Evolutionary conservation across 1,140 invertebrate species (phyloP).

Genomic region (Drosophila subobscura): DNA sequence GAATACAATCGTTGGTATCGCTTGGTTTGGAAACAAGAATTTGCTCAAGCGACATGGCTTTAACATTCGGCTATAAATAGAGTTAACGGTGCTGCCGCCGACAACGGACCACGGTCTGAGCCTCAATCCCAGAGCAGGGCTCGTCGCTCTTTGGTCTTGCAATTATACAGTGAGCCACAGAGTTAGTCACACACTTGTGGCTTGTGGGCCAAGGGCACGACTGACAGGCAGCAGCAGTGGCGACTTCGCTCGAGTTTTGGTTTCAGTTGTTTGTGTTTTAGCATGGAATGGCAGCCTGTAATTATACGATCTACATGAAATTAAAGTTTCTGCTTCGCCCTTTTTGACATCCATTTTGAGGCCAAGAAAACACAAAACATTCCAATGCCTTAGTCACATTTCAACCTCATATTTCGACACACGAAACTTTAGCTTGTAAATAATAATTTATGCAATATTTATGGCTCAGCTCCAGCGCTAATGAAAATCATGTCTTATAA

Average conservation of each 20-base stretch:
- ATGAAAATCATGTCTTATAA: constrained; percentile 50
- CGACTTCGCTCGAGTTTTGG: constrained; percentile 22
- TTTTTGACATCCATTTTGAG: constrained; percentile 28
- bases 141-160: constrained; percentile 17
- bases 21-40: constrained; percentile 54
- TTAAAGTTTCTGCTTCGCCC: constrained; percentile 30
- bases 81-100: constrained; percentile 41
- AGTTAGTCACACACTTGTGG: constrained; percentile 68
- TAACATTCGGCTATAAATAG: constrained; percentile 44
- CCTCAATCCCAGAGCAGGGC: constrained; percentile 7
- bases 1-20: constrained; percentile 65
- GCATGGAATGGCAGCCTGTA: constrained; percentile 32
- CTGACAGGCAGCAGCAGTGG: constrained; percentile 15
- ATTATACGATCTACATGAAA: constrained; percentile 46
- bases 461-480: constrained; percentile 37
- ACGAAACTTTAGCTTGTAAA: constrained; percentile 24
- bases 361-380: constrained; percentile 25
- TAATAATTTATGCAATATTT: constrained; percentile 67
- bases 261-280: constrained; percentile 50
- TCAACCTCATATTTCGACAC: constrained; percentile 46
- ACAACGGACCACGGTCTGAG: too few relatives aligned
- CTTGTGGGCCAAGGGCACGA: constrained; percentile 73
- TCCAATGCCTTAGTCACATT: constrained; percentile 60
- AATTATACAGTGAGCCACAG: constrained; percentile 43
- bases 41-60: constrained; percentile 37